Evolutionary conservation across 2,888 invertebrate species (phyloP).

Genomic region (Amiota mariae): DNA sequence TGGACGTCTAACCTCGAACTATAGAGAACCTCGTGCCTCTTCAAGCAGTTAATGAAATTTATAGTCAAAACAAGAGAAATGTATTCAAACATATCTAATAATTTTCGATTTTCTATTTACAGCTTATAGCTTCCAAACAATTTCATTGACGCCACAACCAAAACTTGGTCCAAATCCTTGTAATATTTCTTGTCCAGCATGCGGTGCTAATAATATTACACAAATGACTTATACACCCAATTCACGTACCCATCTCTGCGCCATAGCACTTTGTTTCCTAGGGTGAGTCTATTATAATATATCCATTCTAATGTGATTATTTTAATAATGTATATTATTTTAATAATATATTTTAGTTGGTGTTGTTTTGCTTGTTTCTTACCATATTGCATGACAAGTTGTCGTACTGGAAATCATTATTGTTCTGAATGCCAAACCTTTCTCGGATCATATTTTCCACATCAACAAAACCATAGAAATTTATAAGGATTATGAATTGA

Average conservation of each 20-base stretch:
- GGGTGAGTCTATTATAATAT: conserved; percentile 56
- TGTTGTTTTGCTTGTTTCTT: conserved; percentile 70
- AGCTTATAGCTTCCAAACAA: not conserved
- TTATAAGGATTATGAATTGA: no score
- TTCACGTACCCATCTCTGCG: conserved; percentile 66
- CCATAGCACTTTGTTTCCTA: conserved; percentile 65
- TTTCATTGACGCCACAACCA: not conserved
- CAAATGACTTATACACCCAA: conserved; percentile 69
- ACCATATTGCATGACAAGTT: conserved; percentile 72
- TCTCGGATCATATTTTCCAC: conserved; percentile 66
- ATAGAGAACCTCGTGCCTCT: no score
- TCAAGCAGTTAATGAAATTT: no score
- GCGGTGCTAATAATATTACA: conserved; percentile 65
- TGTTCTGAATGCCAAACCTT: conserved; percentile 70
- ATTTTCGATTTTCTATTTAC: conserved; percentile 15
- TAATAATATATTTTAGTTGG: conserved; percentile 61
- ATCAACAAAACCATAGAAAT: not conserved
- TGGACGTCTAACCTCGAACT: conserved; percentile 1
- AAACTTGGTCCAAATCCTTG: conserved; percentile 66
- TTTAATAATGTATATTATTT: not conserved
- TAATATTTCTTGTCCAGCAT: conserved; percentile 66
- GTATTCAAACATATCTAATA: not conserved
- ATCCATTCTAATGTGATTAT: not conserved
- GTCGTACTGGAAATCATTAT: conserved; percentile 71
- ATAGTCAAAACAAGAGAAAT: conserved; percentile 15